A percentile compares a stretch with the other conserved stretches of the same genome.
These are phyloP conservation scores for Pemphigus obesinymphae DNA, from an alignment of 1,140 invertebrate species.

Conservation along the genomic window DNA sequence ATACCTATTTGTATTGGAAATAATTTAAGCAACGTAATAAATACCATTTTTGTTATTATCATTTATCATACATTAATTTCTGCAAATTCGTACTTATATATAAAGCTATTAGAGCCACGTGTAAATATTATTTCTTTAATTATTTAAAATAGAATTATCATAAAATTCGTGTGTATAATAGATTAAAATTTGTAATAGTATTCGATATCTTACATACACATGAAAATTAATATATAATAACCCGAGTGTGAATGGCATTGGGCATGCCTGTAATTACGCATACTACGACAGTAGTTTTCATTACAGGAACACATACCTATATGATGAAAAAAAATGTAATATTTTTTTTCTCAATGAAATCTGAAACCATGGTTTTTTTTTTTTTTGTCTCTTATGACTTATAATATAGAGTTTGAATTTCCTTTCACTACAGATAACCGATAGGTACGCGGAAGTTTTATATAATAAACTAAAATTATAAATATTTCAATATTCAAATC, in stretches of 20 bases:
- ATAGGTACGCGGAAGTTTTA: background rate
- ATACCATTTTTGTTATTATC: background rate
- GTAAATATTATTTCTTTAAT: background rate
- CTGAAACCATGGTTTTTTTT: background rate
- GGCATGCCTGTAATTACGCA: background rate
- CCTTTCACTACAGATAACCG: background rate
- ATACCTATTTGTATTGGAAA: background rate
- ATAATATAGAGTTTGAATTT: conserved; percentile 11
- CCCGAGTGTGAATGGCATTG: conserved; percentile 5
- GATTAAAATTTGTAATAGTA: background rate
- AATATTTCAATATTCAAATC: background rate
- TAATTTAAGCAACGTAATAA: background rate
- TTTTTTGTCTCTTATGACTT: background rate
- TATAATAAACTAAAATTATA: no score
- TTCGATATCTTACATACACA: background rate
- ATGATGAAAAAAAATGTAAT: background rate
- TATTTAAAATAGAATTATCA: background rate
- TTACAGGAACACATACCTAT: background rate
- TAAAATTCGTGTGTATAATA: no score
- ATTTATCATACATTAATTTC: background rate
- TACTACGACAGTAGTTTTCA: background rate
- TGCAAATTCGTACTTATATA: background rate
- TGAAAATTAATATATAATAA: background rate
- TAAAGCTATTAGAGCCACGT: background rate
- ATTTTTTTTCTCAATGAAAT: conserved; percentile 13